A percentile compares a stretch with the other conserved stretches of the same genome.
phyloP scores from a whole-genome alignment of 1,140 invertebrate species.

The Tetramorium parvispinum region DNA sequence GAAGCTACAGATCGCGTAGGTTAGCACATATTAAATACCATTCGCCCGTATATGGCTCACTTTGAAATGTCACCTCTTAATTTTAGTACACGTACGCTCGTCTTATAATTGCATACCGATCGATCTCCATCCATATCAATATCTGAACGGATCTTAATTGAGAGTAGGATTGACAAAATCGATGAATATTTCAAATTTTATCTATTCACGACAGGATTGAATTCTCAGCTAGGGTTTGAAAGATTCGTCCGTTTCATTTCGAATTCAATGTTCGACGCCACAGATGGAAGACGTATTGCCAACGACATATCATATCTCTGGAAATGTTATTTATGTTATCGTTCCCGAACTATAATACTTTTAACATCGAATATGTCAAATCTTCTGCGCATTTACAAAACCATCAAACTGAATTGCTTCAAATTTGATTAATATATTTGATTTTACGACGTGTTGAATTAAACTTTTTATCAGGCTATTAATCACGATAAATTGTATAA shows the following conservation, averaged over 20 bases:
- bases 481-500: not conserved
- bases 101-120: not conserved
- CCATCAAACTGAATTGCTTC: not conserved
- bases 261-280: slow-evolving; percentile 25
- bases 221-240: not conserved
- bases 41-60: not conserved
- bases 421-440: not conserved
- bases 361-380: not conserved
- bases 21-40: not conserved
- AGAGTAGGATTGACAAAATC: not conserved
- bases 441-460: not conserved
- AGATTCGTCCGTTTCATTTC: slow-evolving; percentile 41
- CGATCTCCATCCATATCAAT: not conserved
- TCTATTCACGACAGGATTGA: slow-evolving; percentile 3
- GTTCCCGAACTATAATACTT: slow-evolving; percentile 9
- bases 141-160: slow-evolving; percentile 4
- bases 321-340: slow-evolving; percentile 38
- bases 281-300: slow-evolving; percentile 10
- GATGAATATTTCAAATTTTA: slow-evolving; percentile 38
- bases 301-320: slow-evolving; percentile 11
- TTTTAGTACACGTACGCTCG: not conserved
- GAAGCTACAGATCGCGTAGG: not conserved
- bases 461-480: not conserved
- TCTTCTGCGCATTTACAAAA: not conserved
- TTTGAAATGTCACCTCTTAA: slow-evolving; percentile 14